Conservation (phyloP, 2,113 vertebrate species). For the Halcyon senegalensis region DNA sequence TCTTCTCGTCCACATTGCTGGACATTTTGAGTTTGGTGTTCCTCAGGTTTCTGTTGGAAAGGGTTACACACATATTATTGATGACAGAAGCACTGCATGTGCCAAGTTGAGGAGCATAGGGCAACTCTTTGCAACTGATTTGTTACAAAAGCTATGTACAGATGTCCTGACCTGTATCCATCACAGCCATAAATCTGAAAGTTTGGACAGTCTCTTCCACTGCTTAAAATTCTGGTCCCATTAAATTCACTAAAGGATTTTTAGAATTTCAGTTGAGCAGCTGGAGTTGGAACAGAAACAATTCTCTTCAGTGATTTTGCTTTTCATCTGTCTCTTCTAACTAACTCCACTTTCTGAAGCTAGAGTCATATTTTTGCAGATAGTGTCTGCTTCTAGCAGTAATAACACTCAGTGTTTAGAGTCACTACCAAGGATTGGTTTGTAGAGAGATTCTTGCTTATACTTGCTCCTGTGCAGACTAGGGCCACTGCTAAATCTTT, state of each 20-base stretch:
- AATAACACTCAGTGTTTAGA: no score
- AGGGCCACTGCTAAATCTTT: no score
- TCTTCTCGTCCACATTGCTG: neutral
- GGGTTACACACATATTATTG: accelerated
- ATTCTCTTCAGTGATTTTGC: no score
- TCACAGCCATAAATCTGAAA: neutral
- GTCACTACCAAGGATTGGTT: no score
- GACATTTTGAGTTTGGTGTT: neutral
- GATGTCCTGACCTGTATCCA: neutral
- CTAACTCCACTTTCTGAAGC: no score
- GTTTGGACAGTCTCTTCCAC: neutral
- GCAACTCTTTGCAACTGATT: accelerated
- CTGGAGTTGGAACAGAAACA: no score
- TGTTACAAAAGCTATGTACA: accelerated
- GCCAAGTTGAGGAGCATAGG: neutral
- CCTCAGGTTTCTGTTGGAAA: neutral
- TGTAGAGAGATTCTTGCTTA: no score
- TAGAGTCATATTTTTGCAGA: no score
- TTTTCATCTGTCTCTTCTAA: no score
- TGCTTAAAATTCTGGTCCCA: neutral
- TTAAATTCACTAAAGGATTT: neutral
- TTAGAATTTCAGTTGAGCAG: neutral
- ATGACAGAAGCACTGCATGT: neutral
- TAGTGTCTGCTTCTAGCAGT: no score
- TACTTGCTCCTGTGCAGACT: no score